Evolutionary conservation across 2,888 invertebrate genomes (phyloP), one percentile per base, ranked within the genome.

Genomic region (Panopea generosa): DNA sequence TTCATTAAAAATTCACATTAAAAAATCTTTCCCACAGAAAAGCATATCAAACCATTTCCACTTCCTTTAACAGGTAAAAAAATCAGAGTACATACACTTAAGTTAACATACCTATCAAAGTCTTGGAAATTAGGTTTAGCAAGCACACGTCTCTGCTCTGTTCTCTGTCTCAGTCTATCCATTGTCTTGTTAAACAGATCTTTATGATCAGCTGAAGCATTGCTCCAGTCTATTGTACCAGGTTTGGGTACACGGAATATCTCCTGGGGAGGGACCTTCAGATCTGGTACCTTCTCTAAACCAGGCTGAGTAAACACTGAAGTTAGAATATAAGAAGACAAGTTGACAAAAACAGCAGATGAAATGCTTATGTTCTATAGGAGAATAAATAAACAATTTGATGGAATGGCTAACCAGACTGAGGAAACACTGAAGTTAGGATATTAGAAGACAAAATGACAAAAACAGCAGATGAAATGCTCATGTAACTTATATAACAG

Each of bases 261-360:
- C 66, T 91, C 90, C 24, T 85, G 85, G 1, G 90, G 88, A 3
- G 90, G 90, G 1, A 92, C 91, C 52, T 82, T 59, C 16, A 86
- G 81, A 14, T 85, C 85, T 33, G 92, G 93, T 4, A 66, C 84
- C 80, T 91, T 90, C 81, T 92, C 92, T 40, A 92, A 81, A 24
- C 88, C 84, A n/a, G 88, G 85, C 75, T 90, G 89, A 11, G 92
- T 92, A 82, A 93, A 92, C 20, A 93, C 93, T 92, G 85, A 16
- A 83, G 78, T 18, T 33, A 7, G 33, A 11, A 33, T 14, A 7
- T 45, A 47, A 11, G 14, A 50, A 47, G 60, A 22, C 16, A 69
- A 33, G n/a, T n/a, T n/a, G n/a, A n/a, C n/a, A n/a, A n/a, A n/a
- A n/a, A n/a, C n/a, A n/a, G n/a, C n/a, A n/a, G n/a, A n/a, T n/a